Conservation (phyloP, 2,888 invertebrate species). For the Sialis lutaria region DNA sequence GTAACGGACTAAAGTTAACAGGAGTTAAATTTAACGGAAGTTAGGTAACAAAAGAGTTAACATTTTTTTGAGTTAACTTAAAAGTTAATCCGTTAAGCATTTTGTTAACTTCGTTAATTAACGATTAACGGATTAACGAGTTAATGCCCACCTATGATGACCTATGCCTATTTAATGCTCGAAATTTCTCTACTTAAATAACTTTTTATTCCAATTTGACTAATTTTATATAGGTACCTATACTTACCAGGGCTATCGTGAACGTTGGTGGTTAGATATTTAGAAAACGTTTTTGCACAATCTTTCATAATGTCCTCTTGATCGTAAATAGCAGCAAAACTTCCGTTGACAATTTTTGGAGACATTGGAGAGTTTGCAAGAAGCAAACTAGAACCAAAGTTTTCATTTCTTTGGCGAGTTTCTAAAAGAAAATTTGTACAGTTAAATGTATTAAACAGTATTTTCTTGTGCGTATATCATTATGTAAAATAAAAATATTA, state of each 20-base stretch:
- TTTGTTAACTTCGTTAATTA: no score
- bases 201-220: no score
- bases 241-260: constrained; percentile 59
- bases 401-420: constrained; percentile 65
- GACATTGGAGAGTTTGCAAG: constrained; percentile 92
- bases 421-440: constrained; percentile 31
- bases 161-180: no score
- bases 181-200: no score
- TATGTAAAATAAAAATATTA: not conserved
- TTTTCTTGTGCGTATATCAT: not conserved
- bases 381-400: constrained; percentile 84
- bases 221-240: not conserved
- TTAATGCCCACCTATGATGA: no score
- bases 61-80: no score
- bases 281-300: constrained; percentile 51
- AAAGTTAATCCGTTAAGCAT: no score
- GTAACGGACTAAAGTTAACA: no score
- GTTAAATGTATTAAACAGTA: no score
- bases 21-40: no score
- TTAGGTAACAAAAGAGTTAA: no score
- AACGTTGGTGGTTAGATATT: constrained; percentile 39
- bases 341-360: constrained; percentile 90
- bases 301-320: constrained; percentile 55
- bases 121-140: no score
- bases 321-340: constrained; percentile 82